phyloP scores from a whole-genome alignment of 2,888 invertebrate genomes.

The Leucozona laternaria region DNA sequence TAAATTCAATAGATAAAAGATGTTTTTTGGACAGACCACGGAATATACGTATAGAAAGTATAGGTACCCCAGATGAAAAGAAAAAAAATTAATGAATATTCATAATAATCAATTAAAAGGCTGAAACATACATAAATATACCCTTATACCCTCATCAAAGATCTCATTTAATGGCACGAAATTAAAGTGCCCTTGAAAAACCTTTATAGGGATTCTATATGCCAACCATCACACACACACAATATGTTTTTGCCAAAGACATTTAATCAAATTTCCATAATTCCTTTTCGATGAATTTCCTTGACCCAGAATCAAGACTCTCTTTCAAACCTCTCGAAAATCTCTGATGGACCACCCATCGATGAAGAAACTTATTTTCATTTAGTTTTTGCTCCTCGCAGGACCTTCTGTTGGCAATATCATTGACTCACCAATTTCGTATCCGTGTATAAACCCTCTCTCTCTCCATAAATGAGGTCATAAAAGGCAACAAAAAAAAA shows the following conservation, averaged over 20 bases:
- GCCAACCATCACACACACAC: neutral
- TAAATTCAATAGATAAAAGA: too few relatives aligned
- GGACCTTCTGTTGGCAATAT: slow-evolving; percentile 17
- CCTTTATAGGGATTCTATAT: neutral
- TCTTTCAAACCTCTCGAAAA: neutral
- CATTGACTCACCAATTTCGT: slow-evolving; percentile 5
- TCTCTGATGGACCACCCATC: slow-evolving; percentile 5
- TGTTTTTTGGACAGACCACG: too few relatives aligned
- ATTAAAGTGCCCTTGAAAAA: slow-evolving; percentile 41
- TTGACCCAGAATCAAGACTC: slow-evolving; percentile 16
- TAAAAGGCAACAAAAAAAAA: slow-evolving; percentile 28
- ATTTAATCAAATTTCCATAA: slow-evolving; percentile 68
- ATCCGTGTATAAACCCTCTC: neutral
- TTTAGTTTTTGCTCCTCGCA: slow-evolving; percentile 4
- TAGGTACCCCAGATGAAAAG: neutral
- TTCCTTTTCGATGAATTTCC: slow-evolving; percentile 55
- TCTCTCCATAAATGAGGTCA: slow-evolving; percentile 34
- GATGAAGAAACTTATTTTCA: slow-evolving; percentile 47
- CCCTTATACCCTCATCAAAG: neutral
- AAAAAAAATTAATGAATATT: neutral
- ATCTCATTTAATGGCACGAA: slow-evolving; percentile 18
- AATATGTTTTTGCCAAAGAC: slow-evolving; percentile 32
- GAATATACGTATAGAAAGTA: neutral
- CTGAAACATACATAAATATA: neutral
- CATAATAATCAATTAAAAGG: slow-evolving; percentile 11